Evolutionary conservation across 2,888 invertebrate species (phyloP).

Genomic region (Cerastis leucographa): DNA sequence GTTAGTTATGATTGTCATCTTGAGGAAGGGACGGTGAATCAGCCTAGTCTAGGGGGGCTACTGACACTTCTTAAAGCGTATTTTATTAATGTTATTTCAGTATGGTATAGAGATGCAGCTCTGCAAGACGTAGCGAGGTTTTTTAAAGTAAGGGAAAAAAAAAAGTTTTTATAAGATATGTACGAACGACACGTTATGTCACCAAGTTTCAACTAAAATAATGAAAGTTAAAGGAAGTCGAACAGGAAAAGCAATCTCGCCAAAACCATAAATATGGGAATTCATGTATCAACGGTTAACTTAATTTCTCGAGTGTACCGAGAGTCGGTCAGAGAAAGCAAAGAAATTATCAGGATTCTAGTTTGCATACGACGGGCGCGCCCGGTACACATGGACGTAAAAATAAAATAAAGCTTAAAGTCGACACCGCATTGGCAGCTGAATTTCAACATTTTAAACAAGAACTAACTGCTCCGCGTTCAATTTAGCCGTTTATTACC

Average conservation of each 20-base stretch:
- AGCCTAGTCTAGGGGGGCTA: background rate
- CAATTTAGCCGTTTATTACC: conserved; percentile 62
- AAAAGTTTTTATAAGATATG: background rate
- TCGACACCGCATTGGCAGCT: conserved; percentile 23
- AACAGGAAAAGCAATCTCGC: conserved; percentile 56
- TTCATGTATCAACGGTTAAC: conserved; percentile 54
- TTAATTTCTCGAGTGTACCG: conserved; percentile 52
- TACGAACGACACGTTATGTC: background rate
- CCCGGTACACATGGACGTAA: conserved; percentile 13
- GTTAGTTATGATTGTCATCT: conserved; percentile 30
- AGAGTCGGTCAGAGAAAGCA: conserved; percentile 69
- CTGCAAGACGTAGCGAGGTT: background rate
- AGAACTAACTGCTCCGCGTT: conserved; percentile 51
- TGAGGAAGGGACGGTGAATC: background rate
- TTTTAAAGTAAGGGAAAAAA: background rate
- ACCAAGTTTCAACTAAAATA: conserved; percentile 15
- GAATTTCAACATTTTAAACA: conserved; percentile 57
- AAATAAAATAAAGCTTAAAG: conserved; percentile 32
- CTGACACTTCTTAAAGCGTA: background rate
- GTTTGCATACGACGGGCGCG: conserved; percentile 55
- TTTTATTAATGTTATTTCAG: background rate
- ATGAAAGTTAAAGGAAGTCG: conserved; percentile 32
- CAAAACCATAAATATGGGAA: conserved; percentile 48
- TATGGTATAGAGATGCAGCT: background rate
- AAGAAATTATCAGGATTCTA: conserved; percentile 68